Percentiles rank a stretch among this genome's conserved stretches.
Evolutionary conservation across 2,113 vertebrate species (phyloP).

Genomic region (Vimba vimba): DNA sequence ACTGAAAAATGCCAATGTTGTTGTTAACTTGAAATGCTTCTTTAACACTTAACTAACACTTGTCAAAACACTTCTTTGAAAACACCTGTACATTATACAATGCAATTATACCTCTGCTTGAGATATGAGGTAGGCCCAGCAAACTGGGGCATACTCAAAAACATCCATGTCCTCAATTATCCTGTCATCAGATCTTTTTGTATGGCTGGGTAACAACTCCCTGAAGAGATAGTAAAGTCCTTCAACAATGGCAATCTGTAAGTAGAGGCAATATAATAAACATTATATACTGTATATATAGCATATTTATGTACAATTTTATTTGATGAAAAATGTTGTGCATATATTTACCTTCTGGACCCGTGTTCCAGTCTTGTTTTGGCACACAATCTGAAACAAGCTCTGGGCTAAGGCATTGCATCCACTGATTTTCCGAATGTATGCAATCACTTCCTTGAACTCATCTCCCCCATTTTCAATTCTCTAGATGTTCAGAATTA

Average conservation of each 20-base stretch:
- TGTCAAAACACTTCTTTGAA: too few relatives aligned
- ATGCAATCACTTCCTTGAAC: conserved; percentile 51
- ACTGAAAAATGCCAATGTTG: too few relatives aligned
- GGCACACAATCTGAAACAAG: conserved; percentile 63
- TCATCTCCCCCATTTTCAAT: fast-evolving
- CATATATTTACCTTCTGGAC: conserved; percentile 63
- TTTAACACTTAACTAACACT: too few relatives aligned
- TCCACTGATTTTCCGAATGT: conserved; percentile 64
- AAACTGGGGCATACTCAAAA: conserved; percentile 67
- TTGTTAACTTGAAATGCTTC: too few relatives aligned
- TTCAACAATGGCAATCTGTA: conserved; percentile 60
- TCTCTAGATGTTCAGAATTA: conserved; percentile 27
- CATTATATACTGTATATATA: background rate
- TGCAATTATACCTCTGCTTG: conserved; percentile 48
- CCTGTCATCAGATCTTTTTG: conserved; percentile 6
- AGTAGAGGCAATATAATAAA: too few relatives aligned
- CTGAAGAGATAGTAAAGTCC: conserved; percentile 70
- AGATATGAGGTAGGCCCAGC: conserved; percentile 67
- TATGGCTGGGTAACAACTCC: conserved; percentile 62
- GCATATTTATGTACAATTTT: conserved; percentile 52
- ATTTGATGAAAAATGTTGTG: too few relatives aligned
- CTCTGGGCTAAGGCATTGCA: conserved; percentile 66
- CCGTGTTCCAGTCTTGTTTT: conserved; percentile 53
- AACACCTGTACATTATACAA: background rate
- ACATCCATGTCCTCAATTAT: conserved; percentile 63